phyloP scores from a whole-genome alignment of 2,888 invertebrate species.

The Eurytoma adleriae region DNA sequence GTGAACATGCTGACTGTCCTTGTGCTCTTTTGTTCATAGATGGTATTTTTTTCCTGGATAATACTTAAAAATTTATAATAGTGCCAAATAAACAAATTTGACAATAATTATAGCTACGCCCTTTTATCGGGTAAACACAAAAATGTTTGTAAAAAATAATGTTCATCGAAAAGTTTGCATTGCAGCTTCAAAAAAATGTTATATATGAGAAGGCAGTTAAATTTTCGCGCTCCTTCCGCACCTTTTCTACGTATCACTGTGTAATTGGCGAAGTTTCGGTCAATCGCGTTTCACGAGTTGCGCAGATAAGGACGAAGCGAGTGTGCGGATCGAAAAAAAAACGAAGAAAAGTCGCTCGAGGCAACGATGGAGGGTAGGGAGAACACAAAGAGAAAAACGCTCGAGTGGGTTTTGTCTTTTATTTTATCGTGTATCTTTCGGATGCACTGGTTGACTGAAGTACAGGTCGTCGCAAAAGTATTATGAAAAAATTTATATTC shows the following conservation, averaged over 20 bases:
- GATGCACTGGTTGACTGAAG: constrained; percentile 30
- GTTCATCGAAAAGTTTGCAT: too few relatives aligned
- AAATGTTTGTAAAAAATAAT: too few relatives aligned
- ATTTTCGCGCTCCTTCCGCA: constrained; percentile 39
- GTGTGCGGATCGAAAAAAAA: too few relatives aligned
- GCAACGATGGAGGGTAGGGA: constrained; percentile 8
- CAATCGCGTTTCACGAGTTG: constrained; percentile 32
- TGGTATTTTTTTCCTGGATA: too few relatives aligned
- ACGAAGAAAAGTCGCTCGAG: not conserved
- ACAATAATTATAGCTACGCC: too few relatives aligned
- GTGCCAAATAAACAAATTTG: too few relatives aligned
- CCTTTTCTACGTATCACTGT: constrained; percentile 20
- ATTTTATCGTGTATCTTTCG: constrained; percentile 39
- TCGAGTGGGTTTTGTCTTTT: constrained; percentile 16
- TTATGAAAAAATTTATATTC: not conserved
- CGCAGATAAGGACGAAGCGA: constrained; percentile 13
- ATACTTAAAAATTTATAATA: too few relatives aligned
- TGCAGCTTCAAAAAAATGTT: too few relatives aligned
- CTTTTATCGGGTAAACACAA: too few relatives aligned
- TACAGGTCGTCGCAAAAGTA: constrained; percentile 23
- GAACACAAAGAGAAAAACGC: constrained; percentile 16
- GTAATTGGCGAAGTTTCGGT: constrained; percentile 49
- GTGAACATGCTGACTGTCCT: too few relatives aligned
- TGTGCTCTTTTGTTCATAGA: too few relatives aligned
- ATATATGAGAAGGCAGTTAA: not conserved